A percentile compares a stretch with the other conserved stretches of the same genome.
Evolutionary conservation across 2,113 vertebrate genomes (phyloP).

Genomic region (Parus major): DNA sequence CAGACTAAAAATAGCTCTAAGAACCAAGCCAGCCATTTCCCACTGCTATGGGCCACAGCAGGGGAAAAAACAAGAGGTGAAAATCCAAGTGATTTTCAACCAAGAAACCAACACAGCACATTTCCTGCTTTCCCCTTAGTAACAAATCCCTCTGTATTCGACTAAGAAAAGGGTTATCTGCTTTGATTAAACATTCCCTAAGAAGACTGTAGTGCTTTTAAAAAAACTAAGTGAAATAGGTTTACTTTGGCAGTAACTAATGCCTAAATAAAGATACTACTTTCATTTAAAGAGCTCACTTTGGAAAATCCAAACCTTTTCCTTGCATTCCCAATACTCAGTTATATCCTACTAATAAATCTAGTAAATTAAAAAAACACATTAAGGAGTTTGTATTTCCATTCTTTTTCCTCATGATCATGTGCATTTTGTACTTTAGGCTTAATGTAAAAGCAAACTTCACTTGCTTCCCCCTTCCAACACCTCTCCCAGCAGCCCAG

Average conservation of each 20-base stretch:
- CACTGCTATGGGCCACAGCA: not conserved
- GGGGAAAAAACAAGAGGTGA: not conserved
- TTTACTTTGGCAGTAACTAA: not conserved
- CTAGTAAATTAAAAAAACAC: not conserved
- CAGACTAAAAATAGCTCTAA: not conserved
- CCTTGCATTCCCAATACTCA: not conserved
- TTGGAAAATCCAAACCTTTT: not conserved
- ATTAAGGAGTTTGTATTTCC: not conserved
- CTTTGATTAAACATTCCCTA: not conserved
- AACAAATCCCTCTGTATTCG: not conserved
- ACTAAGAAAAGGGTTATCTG: not conserved
- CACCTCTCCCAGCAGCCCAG: not conserved
- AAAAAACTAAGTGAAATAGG: not conserved
- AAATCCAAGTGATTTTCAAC: not conserved
- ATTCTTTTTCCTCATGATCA: not conserved
- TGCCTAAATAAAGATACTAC: not conserved
- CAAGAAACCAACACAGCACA: not conserved
- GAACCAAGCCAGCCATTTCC: not conserved
- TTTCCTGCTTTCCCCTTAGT: not conserved
- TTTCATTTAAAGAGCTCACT: not conserved
- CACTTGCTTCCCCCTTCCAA: not conserved
- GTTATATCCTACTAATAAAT: not conserved
- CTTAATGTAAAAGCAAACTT: not conserved
- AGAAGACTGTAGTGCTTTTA: not conserved
- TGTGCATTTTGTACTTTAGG: not conserved